phyloP scores from a whole-genome alignment of 2,797 vertebrate genomes.

The Darevskia nairensis region DNA sequence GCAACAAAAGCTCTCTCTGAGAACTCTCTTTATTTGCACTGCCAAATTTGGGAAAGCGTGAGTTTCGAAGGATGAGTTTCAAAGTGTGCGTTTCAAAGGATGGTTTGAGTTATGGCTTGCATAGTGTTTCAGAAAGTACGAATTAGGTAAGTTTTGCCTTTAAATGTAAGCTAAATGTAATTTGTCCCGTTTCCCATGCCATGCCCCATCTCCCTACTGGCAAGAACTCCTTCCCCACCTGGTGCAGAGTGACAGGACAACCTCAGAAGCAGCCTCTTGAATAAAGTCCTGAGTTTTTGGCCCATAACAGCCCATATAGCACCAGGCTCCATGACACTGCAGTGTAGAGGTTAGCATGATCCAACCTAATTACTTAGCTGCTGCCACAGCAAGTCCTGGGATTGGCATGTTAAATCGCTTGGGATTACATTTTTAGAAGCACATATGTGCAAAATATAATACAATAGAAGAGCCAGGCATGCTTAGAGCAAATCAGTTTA shows the following conservation, averaged over 20 bases:
- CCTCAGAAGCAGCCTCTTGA: not conserved
- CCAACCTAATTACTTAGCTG: not conserved
- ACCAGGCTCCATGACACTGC: not conserved
- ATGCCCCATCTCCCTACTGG: not conserved
- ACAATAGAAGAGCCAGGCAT: constrained; percentile 43
- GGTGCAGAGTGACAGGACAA: not conserved
- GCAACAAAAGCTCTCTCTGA: no score
- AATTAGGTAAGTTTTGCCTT: no score
- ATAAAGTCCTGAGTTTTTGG: not conserved
- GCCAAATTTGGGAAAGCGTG: no score
- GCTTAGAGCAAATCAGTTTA: constrained; percentile 46
- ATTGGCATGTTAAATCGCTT: constrained; percentile 1
- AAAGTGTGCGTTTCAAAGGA: no score
- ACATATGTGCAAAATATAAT: constrained; percentile 25
- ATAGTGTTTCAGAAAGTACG: no score
- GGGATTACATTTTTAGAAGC: constrained; percentile 31
- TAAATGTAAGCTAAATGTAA: no score
- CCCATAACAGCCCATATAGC: not conserved
- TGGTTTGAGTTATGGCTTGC: no score
- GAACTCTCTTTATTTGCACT: no score
- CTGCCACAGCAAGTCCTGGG: not conserved
- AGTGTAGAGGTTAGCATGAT: not conserved
- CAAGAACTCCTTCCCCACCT: not conserved
- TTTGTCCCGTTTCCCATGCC: no score
- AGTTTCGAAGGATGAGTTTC: no score